Evolutionary conservation across 2,888 invertebrate genomes (phyloP), one percentile per base, ranked within the genome.

Genomic region (Sipha maydis): DNA sequence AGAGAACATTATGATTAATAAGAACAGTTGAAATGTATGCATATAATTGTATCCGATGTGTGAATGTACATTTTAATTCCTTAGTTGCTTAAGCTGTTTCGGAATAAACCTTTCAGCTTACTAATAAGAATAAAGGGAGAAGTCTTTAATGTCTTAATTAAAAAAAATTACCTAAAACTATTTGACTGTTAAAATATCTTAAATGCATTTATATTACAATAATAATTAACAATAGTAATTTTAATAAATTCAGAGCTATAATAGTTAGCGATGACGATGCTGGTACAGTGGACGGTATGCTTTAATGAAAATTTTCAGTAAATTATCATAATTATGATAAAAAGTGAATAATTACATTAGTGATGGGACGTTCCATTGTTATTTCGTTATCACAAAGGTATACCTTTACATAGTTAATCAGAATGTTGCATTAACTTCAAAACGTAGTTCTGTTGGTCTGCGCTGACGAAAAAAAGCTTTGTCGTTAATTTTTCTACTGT

Each of bases 141-240:
- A 61, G 61, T 61, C 61, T 61, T 61, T 61, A 61, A 61, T 61
- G 61, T 61, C 61, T 61, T 61, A 61, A 61, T 61, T 61, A 61
- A 61, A 61, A 48, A 61, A 0, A 21, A 61, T 61, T 61, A n/a
- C n/a, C n/a, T n/a, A 61, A 25, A 61, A 61, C 61, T 61, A 5
- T 61, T 61, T 5, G 25, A 8, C 25, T 61, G 8, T 61, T 56
- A 61, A 0, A 61, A 25, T 61, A 61, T 61, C 21, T 61, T 61
- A 61, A 61, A 61, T 8, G 3, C 21, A 61, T 61, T 48, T 21
- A 61, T 61, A 25, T 25, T 21, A 61, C 61, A 61, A 61, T 61
- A 61, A 3, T 61, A 61, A 61, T 61, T 7, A 61, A 61, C 25
- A 56, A 17, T 21, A 61, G 3, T 25, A 61, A 21, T 61, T 61